Base-by-base conservation (phyloP, 1,140 invertebrate genomes). In the Papilio polyxenes region DNA sequence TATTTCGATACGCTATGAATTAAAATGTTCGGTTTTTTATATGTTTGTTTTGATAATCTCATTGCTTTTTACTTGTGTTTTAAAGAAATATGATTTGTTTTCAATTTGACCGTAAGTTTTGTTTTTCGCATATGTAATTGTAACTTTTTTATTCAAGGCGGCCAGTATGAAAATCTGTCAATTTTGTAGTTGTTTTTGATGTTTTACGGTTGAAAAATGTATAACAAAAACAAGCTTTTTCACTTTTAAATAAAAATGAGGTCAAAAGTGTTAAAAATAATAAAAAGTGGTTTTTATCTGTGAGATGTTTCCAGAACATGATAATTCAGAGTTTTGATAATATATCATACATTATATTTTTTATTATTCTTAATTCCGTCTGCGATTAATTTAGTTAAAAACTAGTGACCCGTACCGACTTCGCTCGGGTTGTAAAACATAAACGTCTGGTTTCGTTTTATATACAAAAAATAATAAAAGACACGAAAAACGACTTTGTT, bases 11-110 rank as follows among this genome's bases (percentile, higher is more conserved):
- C 23, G 65, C 15, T 72, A 72, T 72, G 65, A 72, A 72, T 72
- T 37, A 72, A 72, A 72, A 72, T 59, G n/a, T 59, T n/a, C n/a
- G 56, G 2, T 20, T 62, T 31, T 65, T 65, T 65, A 31, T 31
- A 20, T 65, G 62, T 65, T 65, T 65, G 62, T 65, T 65, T 65
- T 65, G 62, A 65, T 65, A 65, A 65, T 65, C 62, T 65, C 9
- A 65, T 65, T 65, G 23, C 23, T 23, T 65, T 65, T 65, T 65
- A 65, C 62, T 31, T 23, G 23, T 65, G 11, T 23, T 31, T 65
- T 65, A 31, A 31, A 31, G 62, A 65, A 13, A 23, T 65, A 37
- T 31, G 62, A 31, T 31, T 23, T 65, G 23, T 65, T 65, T 13
- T 11, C n/a, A 59, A 20, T 20, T 59, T n/a, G 8, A 51, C n/a